Evolutionary conservation across 2,797 vertebrate species (phyloP).

Genomic region (Sebastes kiyomatsui): DNA sequence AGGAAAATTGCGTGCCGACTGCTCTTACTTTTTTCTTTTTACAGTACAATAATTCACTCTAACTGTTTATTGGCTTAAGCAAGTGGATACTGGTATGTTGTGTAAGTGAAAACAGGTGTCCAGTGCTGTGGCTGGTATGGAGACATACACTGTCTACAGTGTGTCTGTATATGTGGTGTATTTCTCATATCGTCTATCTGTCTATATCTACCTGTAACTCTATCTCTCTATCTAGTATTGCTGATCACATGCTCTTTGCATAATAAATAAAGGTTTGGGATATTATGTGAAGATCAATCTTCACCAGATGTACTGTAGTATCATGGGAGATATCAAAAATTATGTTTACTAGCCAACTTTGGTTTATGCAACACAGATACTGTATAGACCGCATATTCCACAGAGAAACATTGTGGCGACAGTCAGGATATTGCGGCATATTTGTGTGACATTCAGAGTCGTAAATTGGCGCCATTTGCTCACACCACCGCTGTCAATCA

Average conservation of each 20-base stretch:
- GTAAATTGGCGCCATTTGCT: slow-evolving; percentile 45
- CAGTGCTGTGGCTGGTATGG: slow-evolving; percentile 42
- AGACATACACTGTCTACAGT: slow-evolving; percentile 52
- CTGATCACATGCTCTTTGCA: slow-evolving; percentile 27
- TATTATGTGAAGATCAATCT: slow-evolving; percentile 6
- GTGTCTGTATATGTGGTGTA: slow-evolving; percentile 38
- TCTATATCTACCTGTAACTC: background rate
- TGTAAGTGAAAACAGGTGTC: slow-evolving; percentile 82
- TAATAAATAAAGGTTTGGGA: background rate
- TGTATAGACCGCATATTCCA: slow-evolving; percentile 16
- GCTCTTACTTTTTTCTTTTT: slow-evolving; percentile 46
- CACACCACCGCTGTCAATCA: slow-evolving; percentile 66
- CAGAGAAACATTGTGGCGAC: slow-evolving; percentile 37
- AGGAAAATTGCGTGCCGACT: slow-evolving; percentile 37
- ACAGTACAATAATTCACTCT: slow-evolving; percentile 66
- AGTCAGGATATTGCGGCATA: slow-evolving; percentile 38
- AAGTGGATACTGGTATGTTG: slow-evolving; percentile 77
- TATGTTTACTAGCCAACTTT: slow-evolving; percentile 19
- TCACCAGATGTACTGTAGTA: background rate
- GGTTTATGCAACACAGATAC: slow-evolving; percentile 7
- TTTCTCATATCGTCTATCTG: slow-evolving; percentile 16
- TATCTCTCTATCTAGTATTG: background rate
- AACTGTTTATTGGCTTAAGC: slow-evolving; percentile 75
- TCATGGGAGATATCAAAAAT: slow-evolving; percentile 5
- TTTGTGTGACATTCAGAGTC: slow-evolving; percentile 54